Evolutionary conservation across 2,797 vertebrate species (phyloP), one percentile per base, ranked within the genome.

Genomic region (Moxostoma hubbsi): DNA sequence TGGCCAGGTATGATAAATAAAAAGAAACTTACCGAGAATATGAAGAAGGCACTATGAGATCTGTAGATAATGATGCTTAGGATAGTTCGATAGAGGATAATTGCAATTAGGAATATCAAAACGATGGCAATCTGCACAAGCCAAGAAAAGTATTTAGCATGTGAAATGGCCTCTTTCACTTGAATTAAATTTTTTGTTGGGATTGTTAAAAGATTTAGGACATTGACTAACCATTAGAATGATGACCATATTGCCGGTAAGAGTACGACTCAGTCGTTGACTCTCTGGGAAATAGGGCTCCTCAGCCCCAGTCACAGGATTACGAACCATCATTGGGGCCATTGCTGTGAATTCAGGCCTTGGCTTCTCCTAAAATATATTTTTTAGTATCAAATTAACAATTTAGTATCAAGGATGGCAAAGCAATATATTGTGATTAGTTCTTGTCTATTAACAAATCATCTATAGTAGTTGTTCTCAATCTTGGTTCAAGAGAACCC

Each of bases 241-340:
- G 72, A 95, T 92, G 84, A 94, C 93, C 92, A 93, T 94, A 82
- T 94, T 95, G 47, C 94, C 92, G 0, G 92, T 93, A 58, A 95
- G 78, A 86, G 94, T 92, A 57, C 90, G 90, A 1, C 93, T 89
- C 54, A 94, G 79, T 12, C 87, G 85, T 58, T 88, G 91, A 16
- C 79, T 86, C 57, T 92, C 84, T 0, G 94, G 91, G 77, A 95
- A 95, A 84, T 94, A 90, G 0, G 94, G 94, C 79, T 95, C 95
- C 84, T 95, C 95, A 16, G 93, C 86, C 0, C 93, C 95, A 0
- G 93, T 95, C 81, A 94, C 85, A 12, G 93, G 94, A 81, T 95
- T 95, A 47, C 89, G 87, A 82, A 94, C 91, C 91, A 93, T 93
- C 13, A 85, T 83, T 0, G 91, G 92, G 0, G 93, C 93, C 93